A percentile compares a stretch with the other conserved stretches of the same genome.
These are phyloP conservation scores for Cinclus cinclus DNA, from an alignment of 2,113 vertebrate genomes.

Conservation along the genomic window DNA sequence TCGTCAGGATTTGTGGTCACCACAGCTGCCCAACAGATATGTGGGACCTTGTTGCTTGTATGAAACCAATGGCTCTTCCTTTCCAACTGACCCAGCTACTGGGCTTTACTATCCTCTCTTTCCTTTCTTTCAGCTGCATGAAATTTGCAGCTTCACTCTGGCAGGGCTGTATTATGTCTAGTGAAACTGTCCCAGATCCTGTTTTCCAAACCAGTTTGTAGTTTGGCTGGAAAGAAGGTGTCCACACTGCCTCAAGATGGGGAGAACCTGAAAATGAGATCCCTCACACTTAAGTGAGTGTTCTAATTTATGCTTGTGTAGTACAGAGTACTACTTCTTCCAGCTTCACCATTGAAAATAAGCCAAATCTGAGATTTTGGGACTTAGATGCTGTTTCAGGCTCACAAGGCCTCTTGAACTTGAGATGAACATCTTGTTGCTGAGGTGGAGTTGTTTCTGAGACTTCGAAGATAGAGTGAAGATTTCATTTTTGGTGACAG, in stretches of 20 bases:
- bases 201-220: background rate
- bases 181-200: background rate
- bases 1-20: fast-evolving
- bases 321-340: background rate
- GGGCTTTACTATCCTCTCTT: background rate
- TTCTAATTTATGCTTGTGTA: background rate
- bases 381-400: background rate
- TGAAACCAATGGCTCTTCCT: background rate
- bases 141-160: background rate
- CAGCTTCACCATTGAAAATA: background rate
- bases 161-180: background rate
- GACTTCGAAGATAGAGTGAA: background rate
- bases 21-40: background rate
- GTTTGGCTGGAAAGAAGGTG: background rate
- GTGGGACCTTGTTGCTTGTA: background rate
- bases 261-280: background rate
- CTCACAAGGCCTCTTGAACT: background rate
- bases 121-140: background rate
- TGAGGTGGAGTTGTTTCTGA: background rate
- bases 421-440: background rate
- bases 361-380: background rate
- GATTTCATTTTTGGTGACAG: background rate
- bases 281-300: background rate
- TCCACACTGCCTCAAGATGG: background rate
- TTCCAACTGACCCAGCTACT: background rate